These are phyloP conservation scores for Drosophila teissieri DNA, from an alignment of 1,140 invertebrate species.

Conservation along the genomic window DNA sequence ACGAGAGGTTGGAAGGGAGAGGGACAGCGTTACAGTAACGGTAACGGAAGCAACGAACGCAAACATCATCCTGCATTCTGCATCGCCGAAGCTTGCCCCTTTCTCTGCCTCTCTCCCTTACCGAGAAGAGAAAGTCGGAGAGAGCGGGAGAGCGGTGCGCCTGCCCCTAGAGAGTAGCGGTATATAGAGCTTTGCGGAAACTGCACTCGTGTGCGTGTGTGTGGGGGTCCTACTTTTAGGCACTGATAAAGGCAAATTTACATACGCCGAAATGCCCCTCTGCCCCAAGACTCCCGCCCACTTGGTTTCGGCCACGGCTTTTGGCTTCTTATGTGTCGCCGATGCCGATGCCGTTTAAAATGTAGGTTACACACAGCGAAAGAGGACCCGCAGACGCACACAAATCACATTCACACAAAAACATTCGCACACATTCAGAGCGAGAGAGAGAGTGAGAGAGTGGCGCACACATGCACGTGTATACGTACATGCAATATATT, in stretches of 20 bases:
- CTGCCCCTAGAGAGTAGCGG: constrained; percentile 61
- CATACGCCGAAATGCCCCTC: constrained; percentile 40
- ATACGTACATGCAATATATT: constrained; percentile 51
- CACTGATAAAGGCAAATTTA: constrained; percentile 77
- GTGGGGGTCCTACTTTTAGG: constrained; percentile 51
- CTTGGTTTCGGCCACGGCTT: constrained; percentile 68
- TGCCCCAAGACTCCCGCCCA: constrained; percentile 9
- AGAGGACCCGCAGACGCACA: constrained; percentile 23
- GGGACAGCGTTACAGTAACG: constrained; percentile 45
- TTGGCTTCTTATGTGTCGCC: constrained; percentile 58
- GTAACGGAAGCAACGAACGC: constrained; percentile 53
- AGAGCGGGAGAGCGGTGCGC: constrained; percentile 46
- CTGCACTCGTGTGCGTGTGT: constrained; percentile 40
- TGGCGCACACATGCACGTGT: constrained; percentile 33
- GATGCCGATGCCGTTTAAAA: constrained; percentile 67
- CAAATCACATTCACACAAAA: constrained; percentile 28
- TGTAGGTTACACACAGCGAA: constrained; percentile 75
- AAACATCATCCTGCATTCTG: constrained; percentile 49
- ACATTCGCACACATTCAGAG: constrained; percentile 9
- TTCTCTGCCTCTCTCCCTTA: constrained; percentile 22
- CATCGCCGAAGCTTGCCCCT: constrained; percentile 24
- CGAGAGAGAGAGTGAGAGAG: constrained; percentile 2
- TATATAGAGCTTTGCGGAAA: constrained; percentile 57
- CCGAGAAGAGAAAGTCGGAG: not conserved
- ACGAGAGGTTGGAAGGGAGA: not conserved